Evolutionary conservation across 2,113 vertebrate genomes (phyloP).

Genomic region (Seriola aureovittata): DNA sequence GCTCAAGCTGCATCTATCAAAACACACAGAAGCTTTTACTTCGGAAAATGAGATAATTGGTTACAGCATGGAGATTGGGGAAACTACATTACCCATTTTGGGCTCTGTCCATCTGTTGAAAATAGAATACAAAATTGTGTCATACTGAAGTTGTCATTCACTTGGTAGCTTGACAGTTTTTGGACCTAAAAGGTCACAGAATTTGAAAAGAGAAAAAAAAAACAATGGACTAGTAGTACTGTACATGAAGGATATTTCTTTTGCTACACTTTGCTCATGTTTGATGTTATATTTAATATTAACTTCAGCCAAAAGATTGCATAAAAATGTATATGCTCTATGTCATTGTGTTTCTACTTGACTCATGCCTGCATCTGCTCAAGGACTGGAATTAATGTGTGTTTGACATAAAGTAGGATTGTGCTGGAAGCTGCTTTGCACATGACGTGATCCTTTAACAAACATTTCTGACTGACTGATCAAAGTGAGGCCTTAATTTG

Average conservation of each 20-base stretch:
- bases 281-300: constrained; percentile 22
- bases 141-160: neutral
- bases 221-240: neutral
- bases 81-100: neutral
- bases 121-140: neutral
- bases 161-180: neutral
- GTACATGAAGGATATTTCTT: neutral
- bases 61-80: neutral
- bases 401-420: constrained; percentile 58
- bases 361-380: constrained; percentile 26
- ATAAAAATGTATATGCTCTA: neutral
- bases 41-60: neutral
- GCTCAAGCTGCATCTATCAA: neutral
- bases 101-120: neutral
- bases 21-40: neutral
- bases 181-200: neutral
- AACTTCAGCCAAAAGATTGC: neutral
- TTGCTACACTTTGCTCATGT: constrained; percentile 54
- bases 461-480: constrained; percentile 60
- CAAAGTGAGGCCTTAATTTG: constrained; percentile 47
- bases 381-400: constrained; percentile 35
- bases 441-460: constrained; percentile 47
- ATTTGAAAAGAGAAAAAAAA: neutral
- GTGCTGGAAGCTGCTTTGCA: constrained; percentile 61
- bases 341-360: constrained; percentile 7